phyloP scores from a whole-genome alignment of 2,888 invertebrate species.

The Schizaphis graminum region DNA sequence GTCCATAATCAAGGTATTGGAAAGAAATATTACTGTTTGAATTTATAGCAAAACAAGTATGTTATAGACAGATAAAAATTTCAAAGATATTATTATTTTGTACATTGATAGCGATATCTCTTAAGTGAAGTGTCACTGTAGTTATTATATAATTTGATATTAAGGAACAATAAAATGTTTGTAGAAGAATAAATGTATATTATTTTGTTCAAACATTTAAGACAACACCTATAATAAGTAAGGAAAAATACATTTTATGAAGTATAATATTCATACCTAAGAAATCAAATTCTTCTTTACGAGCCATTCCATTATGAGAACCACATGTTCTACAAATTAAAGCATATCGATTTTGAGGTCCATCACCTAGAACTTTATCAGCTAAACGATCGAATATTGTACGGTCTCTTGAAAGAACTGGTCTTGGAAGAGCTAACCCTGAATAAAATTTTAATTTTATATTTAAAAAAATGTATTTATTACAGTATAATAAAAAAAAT shows the following conservation, averaged over 20 bases:
- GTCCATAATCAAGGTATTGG: too few species aligned
- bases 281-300: constrained; percentile 82
- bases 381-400: constrained; percentile 89
- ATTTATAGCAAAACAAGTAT: too few species aligned
- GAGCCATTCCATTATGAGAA: constrained; percentile 92
- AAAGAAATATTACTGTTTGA: too few species aligned
- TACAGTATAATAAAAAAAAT: not conserved
- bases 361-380: constrained; percentile 95
- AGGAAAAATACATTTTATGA: not conserved
- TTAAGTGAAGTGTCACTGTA: too few species aligned
- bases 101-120: too few species aligned
- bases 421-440: constrained; percentile 73
- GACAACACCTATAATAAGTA: not conserved
- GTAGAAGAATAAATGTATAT: not conserved
- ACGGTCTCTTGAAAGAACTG: constrained; percentile 82
- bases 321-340: constrained; percentile 92
- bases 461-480: not conserved
- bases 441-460: not conserved
- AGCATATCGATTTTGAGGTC: constrained; percentile 94
- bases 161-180: not conserved
- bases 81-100: too few species aligned
- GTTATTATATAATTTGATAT: too few species aligned
- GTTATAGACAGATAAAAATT: too few species aligned
- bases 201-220: not conserved
- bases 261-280: constrained; percentile 70